phyloP scores from a whole-genome alignment of 2,888 invertebrate species.

The Nymphalis polychloros region DNA sequence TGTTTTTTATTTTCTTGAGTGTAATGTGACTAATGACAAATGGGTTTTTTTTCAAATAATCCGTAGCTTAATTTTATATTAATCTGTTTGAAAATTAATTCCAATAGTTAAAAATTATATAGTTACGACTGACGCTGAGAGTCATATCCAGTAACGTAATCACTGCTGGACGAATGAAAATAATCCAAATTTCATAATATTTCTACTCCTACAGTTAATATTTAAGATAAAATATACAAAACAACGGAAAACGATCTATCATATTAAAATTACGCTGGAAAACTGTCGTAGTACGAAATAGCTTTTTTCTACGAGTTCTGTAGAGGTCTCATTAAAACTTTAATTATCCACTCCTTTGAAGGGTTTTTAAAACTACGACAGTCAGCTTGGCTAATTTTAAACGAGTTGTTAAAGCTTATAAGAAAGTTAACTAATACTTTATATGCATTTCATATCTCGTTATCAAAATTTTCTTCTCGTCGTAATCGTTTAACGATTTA shows the following conservation, averaged over 20 bases:
- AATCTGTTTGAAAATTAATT: no score
- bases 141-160: no score
- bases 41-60: no score
- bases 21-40: no score
- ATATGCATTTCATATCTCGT: background rate
- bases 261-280: background rate
- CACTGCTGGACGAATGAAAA: no score
- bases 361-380: slow-evolving; percentile 12
- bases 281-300: background rate
- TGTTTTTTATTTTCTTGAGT: no score
- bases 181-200: no score
- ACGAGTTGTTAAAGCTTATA: slow-evolving; percentile 6
- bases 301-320: slow-evolving; percentile 37
- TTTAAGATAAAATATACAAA: background rate
- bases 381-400: background rate
- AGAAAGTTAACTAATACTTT: background rate
- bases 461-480: background rate
- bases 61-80: no score
- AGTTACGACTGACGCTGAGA: no score
- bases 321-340: slow-evolving; percentile 47
- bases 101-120: no score
- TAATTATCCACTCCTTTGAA: slow-evolving; percentile 41
- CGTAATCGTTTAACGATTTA: no score
- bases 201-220: no score
- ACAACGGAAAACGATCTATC: background rate